Evolutionary conservation across 2,888 invertebrate species (phyloP), one percentile per base, ranked within the genome.

Genomic region (Oligia latruncula): DNA sequence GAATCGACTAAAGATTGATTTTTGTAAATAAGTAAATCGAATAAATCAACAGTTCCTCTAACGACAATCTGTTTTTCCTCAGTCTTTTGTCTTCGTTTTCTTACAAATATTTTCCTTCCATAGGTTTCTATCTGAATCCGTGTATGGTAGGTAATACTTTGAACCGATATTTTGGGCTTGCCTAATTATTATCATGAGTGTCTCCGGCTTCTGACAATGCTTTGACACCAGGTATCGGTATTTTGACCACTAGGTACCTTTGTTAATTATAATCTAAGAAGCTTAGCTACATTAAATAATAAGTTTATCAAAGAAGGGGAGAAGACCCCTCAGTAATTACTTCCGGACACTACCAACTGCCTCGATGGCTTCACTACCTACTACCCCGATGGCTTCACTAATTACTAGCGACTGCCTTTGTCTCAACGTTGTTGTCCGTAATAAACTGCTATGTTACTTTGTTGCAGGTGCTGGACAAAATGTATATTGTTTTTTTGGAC

Each of bases 391-490:
- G 64, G 67, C 77, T 67, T 67, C 76, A 62, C 60, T 83, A 87
- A 88, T 83, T 78, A 87, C 74, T 58, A 35, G 13, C 58, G 35
- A 40, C 17, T 70, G 40, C 73, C 66, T 87, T 87, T 88, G 78
- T 77, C 67, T 73, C 23, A 55, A 83, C 84, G 81, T 78, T 80
- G 66, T 76, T 73, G 60, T 40, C 43, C 23, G 62, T 43, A 80
- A n/a, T 75, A 74, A 88, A 76, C 79, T 74, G 23, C 46, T 17
- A 49, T 72, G 76, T 72, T 81, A 71, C 75, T 74, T 77, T 68
- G 71, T 70, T 74, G 80, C 67, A 70, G 43, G 71, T 62, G 55
- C 11, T 29, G 13, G 1, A 8, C 71, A 71, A 68, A 85, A 71
- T 74, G 2, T 58, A 29, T 20, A 46, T 67, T 40, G 35, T 67